phyloP scores from a whole-genome alignment of 1,140 invertebrate species.

The Temnothorax longispinosus region DNA sequence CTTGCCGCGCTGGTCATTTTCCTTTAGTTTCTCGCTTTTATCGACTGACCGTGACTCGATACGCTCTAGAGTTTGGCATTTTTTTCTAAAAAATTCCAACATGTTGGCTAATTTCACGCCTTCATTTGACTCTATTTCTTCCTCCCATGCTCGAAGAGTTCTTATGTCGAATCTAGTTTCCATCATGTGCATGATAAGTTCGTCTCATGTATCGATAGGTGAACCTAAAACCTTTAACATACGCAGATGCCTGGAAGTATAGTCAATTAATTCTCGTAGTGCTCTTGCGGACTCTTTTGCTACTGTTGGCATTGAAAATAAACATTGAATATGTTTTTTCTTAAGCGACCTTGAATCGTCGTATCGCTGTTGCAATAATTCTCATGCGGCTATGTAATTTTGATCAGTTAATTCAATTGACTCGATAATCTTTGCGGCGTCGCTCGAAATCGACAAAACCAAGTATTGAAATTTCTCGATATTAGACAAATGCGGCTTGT shows the following conservation, averaged over 20 bases:
- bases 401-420: not conserved
- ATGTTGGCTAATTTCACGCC: not conserved
- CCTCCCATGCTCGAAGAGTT: not conserved
- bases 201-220: not conserved
- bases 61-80: not conserved
- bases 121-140: not conserved
- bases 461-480: conserved; percentile 1
- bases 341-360: not conserved
- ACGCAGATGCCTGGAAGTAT: not conserved
- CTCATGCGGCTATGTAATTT: not conserved
- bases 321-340: not conserved
- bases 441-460: not conserved
- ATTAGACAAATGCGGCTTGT: not conserved
- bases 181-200: not conserved
- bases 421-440: not conserved
- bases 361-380: not conserved
- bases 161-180: not conserved
- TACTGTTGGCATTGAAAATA: not conserved
- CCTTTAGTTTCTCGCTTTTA: too few relatives aligned
- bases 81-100: not conserved
- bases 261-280: not conserved
- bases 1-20: too few relatives aligned
- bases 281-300: not conserved
- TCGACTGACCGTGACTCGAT: not conserved
- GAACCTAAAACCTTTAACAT: not conserved